Conservation (phyloP, 2,113 vertebrate genomes). For the Azemiops feae region DNA sequence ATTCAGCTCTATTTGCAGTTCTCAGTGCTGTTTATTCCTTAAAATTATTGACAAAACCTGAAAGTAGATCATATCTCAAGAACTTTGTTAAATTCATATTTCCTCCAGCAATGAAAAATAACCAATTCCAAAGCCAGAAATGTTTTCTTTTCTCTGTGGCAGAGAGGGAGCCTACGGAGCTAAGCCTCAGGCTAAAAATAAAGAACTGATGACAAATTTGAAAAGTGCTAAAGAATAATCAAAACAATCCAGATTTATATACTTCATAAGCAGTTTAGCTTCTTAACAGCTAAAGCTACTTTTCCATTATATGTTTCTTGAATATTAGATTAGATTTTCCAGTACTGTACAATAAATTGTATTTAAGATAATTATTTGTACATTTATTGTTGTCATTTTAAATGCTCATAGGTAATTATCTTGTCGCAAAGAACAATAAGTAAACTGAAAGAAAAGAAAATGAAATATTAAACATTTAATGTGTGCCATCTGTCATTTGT, state of each 20-base stretch:
- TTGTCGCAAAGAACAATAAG: constrained; percentile 11
- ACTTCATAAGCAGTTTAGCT: neutral
- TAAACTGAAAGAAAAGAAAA: neutral
- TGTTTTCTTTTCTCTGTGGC: neutral
- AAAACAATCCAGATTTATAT: constrained; percentile 11
- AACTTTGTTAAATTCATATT: neutral
- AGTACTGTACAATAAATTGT: neutral
- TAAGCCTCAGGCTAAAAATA: neutral
- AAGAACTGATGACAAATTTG: neutral
- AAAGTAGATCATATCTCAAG: neutral
- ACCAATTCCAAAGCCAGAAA: neutral
- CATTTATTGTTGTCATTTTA: constrained; percentile 27
- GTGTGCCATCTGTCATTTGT: neutral
- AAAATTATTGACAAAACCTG: neutral
- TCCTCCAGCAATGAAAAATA: neutral
- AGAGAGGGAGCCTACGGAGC: accelerated
- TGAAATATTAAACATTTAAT: constrained; percentile 40
- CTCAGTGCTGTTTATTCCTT: neutral
- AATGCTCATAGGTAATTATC: neutral
- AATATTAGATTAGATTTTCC: constrained; percentile 19
- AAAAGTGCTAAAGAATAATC: neutral
- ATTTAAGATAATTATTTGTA: neutral
- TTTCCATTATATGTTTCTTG: neutral
- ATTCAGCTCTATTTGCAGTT: neutral
- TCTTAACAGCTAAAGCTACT: neutral